Conservation (phyloP, 2,888 invertebrate genomes). For the Apomyelois bistriatella region DNA sequence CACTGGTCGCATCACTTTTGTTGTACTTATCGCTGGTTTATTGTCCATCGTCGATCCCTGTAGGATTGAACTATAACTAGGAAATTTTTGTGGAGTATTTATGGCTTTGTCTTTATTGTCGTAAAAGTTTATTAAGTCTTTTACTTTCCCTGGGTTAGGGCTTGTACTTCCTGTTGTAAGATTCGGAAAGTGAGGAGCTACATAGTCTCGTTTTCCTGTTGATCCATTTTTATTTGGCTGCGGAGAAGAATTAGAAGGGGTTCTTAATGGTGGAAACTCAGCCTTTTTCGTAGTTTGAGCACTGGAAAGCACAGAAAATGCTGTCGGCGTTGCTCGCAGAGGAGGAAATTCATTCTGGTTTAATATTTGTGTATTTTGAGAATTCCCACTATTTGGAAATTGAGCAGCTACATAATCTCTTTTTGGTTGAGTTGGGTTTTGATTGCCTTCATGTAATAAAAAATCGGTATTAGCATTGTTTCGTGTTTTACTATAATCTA, state of each 20-base stretch:
- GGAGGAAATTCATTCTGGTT: constrained; percentile 35
- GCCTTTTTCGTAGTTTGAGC: constrained; percentile 17
- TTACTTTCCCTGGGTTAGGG: constrained; percentile 49
- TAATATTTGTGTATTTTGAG: constrained; percentile 20
- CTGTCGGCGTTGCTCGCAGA: constrained; percentile 23
- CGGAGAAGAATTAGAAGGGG: background rate
- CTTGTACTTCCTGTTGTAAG: constrained; percentile 32
- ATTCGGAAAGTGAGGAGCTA: constrained; percentile 49
- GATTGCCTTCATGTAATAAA: constrained; percentile 58
- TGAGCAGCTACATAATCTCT: constrained; percentile 35
- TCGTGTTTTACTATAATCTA: constrained; percentile 41
- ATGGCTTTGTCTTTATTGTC: constrained; percentile 43
- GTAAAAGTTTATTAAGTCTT: constrained; percentile 64
- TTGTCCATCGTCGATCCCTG: constrained; percentile 38
- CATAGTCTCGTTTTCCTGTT: constrained; percentile 52
- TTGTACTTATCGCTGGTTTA: constrained; percentile 24
- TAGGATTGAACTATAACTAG: constrained; percentile 63
- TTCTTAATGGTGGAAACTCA: constrained; percentile 12
- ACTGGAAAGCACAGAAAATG: constrained; percentile 21
- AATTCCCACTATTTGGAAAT: constrained; percentile 17
- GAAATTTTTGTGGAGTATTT: constrained; percentile 37
- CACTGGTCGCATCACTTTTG: constrained; percentile 23
- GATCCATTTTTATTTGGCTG: background rate
- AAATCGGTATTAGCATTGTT: constrained; percentile 60
- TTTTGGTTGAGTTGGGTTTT: constrained; percentile 35